Base-by-base conservation (phyloP, 2,888 invertebrate genomes). In the Helicoverpa assulta region DNA sequence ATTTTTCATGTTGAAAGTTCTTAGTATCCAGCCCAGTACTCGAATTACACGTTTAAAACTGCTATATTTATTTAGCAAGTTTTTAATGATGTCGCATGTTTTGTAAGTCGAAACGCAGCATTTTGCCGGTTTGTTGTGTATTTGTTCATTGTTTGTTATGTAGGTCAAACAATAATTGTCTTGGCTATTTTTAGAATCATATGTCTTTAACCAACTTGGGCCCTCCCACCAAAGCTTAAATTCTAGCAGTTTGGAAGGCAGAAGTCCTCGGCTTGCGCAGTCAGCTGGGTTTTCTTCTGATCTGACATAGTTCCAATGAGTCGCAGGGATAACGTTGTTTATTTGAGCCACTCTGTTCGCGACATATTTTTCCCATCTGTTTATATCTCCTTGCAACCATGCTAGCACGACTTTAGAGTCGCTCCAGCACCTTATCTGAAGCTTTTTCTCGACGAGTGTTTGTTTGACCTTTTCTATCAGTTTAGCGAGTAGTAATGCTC, bases 51-150 rank as follows among this genome's bases (percentile, higher is more conserved):
- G 61, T 40, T 54, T 61, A 40, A 18, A 53, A 43, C 16, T 53
- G 33, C 53, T 61, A 43, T 53, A 43, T 52, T 54, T 53, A 19
- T 58, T 21, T 52, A 69, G 18, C 58, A 69, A 54, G 14, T 6
- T 54, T 21, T 58, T 40, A 63, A 68, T 68, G 16, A 52, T 68
- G 14, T 63, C 63, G n/a, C 21, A 43, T 19, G 58, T 63, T 47
- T 40, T 55, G 55, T 52, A 52, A 21, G 52, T 52, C 7, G 21
- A 19, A 21, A 52, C 52, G 21, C 52, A 52, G 52, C 52, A 52
- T 21, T 5, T 52, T 52, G 52, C 10, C 52, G 21, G 51, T 51
- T 52, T 4, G 2, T n/a, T n/a, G n/a, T n/a, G n/a, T n/a, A n/a
- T n/a, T n/a, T 21, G 21, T 21, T 6, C 52, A 52, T 19, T 21